A percentile compares a stretch with the other conserved stretches of the same genome.
phyloP scores from a whole-genome alignment of 2,797 vertebrate species.

The Melanotaenia boesemani region DNA sequence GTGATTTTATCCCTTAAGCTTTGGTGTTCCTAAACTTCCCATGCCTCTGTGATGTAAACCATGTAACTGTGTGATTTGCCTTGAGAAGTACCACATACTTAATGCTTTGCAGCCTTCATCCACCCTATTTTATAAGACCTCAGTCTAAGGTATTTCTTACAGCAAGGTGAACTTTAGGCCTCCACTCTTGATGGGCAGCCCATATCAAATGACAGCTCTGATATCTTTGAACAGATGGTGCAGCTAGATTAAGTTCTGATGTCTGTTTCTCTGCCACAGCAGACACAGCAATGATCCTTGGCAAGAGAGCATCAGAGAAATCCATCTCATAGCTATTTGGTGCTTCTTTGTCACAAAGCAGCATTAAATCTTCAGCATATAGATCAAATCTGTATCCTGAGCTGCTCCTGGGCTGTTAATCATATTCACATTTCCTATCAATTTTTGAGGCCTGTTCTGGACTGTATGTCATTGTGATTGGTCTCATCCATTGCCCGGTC shows the following conservation, averaged over 20 bases:
- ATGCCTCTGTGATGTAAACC: constrained; percentile 48
- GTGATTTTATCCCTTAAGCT: not conserved
- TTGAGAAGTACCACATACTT: constrained; percentile 61
- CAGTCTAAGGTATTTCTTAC: constrained; percentile 69
- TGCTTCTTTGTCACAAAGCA: constrained; percentile 60
- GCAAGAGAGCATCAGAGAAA: constrained; percentile 52
- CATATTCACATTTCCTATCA: constrained; percentile 72
- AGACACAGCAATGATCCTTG: constrained; percentile 64
- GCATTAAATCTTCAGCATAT: constrained; percentile 63
- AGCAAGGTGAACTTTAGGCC: constrained; percentile 79
- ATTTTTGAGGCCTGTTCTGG: constrained; percentile 57
- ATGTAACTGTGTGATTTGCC: constrained; percentile 56
- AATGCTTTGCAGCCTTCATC: constrained; percentile 71
- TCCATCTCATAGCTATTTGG: constrained; percentile 58
- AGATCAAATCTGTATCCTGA: constrained; percentile 47
- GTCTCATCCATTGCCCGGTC: constrained; percentile 58
- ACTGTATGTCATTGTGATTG: constrained; percentile 67
- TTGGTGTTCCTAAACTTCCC: constrained; percentile 33
- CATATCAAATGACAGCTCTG: constrained; percentile 74
- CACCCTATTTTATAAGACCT: constrained; percentile 74
- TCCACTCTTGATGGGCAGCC: constrained; percentile 73
- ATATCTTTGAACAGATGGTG: constrained; percentile 77
- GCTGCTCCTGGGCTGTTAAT: constrained; percentile 62
- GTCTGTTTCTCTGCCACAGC: constrained; percentile 71
- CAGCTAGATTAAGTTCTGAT: constrained; percentile 73